A percentile compares a stretch with the other conserved stretches of the same genome.
Conservation (phyloP, 1,140 invertebrate species). For the Aphelinus certus region DNA sequence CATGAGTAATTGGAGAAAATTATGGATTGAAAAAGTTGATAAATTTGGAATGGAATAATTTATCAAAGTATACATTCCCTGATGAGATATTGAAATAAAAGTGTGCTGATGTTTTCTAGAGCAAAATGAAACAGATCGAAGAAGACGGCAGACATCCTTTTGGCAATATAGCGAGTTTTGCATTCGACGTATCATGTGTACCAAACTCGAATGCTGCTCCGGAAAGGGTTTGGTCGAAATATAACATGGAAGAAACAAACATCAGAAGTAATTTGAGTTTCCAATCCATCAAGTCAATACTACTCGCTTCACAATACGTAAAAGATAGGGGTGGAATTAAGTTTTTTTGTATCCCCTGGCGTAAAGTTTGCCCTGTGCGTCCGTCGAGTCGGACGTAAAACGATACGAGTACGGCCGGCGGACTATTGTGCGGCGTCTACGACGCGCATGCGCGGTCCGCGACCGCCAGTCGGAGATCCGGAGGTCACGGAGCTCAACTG, state of each 20-base stretch:
- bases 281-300: neutral
- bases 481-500: too few species aligned
- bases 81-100: neutral
- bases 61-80: neutral
- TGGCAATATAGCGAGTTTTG: neutral
- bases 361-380: too few species aligned
- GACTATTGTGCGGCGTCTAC: too few species aligned
- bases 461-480: too few species aligned
- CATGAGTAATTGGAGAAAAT: neutral
- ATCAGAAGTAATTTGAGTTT: neutral
- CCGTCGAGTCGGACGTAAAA: too few species aligned
- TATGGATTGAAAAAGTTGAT: neutral
- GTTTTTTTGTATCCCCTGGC: too few species aligned
- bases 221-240: constrained; percentile 6
- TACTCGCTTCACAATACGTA: neutral
- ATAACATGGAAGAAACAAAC: neutral
- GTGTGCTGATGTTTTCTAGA: neutral
- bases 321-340: neutral
- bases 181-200: neutral
- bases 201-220: neutral
- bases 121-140: neutral
- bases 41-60: neutral
- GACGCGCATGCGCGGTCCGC: too few species aligned
- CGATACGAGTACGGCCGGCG: too few species aligned
- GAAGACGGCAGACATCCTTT: neutral